phyloP scores from a whole-genome alignment of 2,113 vertebrate genomes.

The Numida meleagris region DNA sequence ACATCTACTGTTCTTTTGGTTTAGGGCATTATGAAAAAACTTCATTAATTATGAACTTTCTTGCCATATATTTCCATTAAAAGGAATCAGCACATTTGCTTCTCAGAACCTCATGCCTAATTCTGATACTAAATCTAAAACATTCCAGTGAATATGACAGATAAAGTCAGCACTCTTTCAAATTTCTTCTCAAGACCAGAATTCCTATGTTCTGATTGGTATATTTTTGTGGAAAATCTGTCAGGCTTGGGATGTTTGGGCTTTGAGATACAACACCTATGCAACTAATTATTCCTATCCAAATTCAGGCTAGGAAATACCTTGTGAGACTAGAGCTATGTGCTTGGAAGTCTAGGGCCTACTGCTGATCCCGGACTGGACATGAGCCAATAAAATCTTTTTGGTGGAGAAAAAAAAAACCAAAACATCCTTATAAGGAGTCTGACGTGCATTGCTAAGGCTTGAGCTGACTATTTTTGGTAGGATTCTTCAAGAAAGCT shows the following conservation, averaged over 20 bases:
- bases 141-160: background rate
- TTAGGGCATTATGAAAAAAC: background rate
- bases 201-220: background rate
- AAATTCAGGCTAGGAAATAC: background rate
- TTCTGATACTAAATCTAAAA: background rate
- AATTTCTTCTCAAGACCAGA: background rate
- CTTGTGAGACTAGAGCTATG: background rate
- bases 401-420: accelerated
- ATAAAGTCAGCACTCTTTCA: background rate
- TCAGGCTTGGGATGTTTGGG: background rate
- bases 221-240: conserved; percentile 15
- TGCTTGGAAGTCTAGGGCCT: background rate
- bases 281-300: background rate
- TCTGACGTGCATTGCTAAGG: background rate
- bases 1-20: conserved; percentile 2
- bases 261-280: background rate
- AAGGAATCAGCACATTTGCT: background rate
- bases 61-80: background rate
- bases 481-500: background rate
- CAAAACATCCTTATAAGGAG: background rate
- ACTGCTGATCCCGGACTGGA: background rate
- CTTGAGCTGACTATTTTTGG: background rate
- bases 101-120: background rate
- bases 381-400: background rate
- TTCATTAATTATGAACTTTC: background rate